Conservation (phyloP, 2,797 vertebrate species). For the Diceros bicornis region DNA sequence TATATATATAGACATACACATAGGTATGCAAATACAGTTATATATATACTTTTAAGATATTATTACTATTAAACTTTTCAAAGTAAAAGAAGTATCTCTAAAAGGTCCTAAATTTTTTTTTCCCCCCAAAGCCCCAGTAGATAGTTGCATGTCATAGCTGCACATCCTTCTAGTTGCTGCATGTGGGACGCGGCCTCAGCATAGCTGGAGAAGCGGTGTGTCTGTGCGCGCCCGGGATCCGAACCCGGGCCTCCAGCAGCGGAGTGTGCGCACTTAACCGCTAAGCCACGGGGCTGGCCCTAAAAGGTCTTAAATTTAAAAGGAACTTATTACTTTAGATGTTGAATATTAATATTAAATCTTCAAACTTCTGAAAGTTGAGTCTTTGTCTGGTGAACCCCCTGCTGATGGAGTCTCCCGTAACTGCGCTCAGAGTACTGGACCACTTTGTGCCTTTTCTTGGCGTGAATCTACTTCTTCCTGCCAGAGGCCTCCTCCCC, state of each 20-base stretch:
- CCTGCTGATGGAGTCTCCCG: no score
- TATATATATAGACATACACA: neutral
- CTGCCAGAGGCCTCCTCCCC: neutral
- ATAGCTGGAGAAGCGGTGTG: no score
- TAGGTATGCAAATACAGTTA: no score
- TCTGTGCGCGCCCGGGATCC: no score
- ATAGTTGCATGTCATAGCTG: no score
- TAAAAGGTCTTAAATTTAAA: neutral
- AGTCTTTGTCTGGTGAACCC: neutral
- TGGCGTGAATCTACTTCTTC: neutral
- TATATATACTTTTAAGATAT: neutral
- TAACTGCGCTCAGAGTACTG: neutral
- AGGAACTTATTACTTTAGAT: neutral
- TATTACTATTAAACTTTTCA: neutral
- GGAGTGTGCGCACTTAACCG: no score
- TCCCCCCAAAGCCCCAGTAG: no score
- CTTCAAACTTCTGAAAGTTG: neutral
- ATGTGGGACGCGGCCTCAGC: no score
- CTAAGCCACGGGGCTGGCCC: neutral
- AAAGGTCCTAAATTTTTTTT: neutral
- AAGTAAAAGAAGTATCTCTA: neutral
- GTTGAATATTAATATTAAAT: neutral
- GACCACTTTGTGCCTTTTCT: neutral
- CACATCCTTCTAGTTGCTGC: no score
- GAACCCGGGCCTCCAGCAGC: no score